These are phyloP conservation scores for Agrilus cyanescens DNA, from an alignment of 2,888 invertebrate species.

Conservation along the genomic window DNA sequence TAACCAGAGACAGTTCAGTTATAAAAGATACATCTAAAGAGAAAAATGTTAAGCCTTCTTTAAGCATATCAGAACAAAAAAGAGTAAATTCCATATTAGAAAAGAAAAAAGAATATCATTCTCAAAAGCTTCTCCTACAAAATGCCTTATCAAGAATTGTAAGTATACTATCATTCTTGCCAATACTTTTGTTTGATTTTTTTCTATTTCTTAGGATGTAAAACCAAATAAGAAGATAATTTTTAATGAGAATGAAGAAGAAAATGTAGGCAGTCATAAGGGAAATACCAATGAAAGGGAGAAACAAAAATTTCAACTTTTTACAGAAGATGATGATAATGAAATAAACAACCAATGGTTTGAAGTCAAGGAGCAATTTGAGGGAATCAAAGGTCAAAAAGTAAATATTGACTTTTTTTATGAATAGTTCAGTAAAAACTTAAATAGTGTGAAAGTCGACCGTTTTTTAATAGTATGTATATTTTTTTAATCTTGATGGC, in stretches of 20 bases:
- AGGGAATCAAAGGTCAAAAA: conserved; percentile 52
- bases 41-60: no score
- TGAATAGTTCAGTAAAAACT: conserved; percentile 1
- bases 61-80: conserved; percentile 45
- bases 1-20: no score
- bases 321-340: conserved; percentile 31
- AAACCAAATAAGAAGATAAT: conserved; percentile 47
- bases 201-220: conserved; percentile 36
- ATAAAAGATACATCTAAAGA: no score
- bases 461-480: no score
- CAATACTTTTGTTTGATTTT: neutral
- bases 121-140: conserved; percentile 53
- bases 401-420: conserved; percentile 25
- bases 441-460: no score
- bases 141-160: conserved; percentile 51
- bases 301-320: conserved; percentile 12
- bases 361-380: conserved; percentile 52
- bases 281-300: conserved; percentile 12
- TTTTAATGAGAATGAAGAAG: conserved; percentile 44
- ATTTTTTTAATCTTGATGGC: no score
- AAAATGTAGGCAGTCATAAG: conserved; percentile 9
- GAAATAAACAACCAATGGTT: conserved; percentile 41
- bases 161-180: conserved; percentile 31
- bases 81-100: conserved; percentile 53
- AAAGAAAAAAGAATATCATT: conserved; percentile 50